Base-by-base conservation (phyloP, 1,140 invertebrate species). In the Sarcophaga peregrina region DNA sequence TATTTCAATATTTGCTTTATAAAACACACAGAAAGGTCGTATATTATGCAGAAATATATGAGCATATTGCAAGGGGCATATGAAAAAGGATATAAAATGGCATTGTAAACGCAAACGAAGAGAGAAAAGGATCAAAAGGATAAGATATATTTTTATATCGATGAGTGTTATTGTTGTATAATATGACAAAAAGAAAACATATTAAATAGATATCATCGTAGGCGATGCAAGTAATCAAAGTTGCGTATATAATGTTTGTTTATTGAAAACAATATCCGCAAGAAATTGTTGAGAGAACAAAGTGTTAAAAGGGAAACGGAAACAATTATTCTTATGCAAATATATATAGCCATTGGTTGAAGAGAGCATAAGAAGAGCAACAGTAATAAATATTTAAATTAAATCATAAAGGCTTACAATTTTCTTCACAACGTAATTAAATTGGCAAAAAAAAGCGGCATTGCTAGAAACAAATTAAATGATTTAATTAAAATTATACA, bases 271-370 rank as follows among this genome's bases (percentile, higher is more conserved):
- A 68, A 68, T 68, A 68, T 68, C n/a, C 58, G 15, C n/a, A 68
- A 68, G 58, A 68, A 68, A 68, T 68, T 68, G 58, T 68, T 50
- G 48, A 50, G 11, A n/a, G 11, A 17, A n/a, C n/a, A n/a, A n/a
- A n/a, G n/a, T n/a, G n/a, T n/a, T n/a, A n/a, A 68, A 68, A 15
- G 20, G 58, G 58, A 68, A 68, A 68, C 58, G 58, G 58, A 68
- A 15, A 20, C 58, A 68, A 68, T 68, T 68, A 20, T 68, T 68
- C 20, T 20, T 15, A 68, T 8, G 58, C 10, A 25, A 68, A 68
- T 9, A 68, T 17, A 68, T 17, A 68, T 15, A 68, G 11, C 17
- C 17, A 68, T 15, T 20, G 5, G 8, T 17, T n/a, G n/a, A n/a
- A n/a, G n/a, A 5, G 17, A 1, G 3, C 58, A 68, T 17, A n/a